These are phyloP conservation scores for Anodontia alba DNA, from an alignment of 2,888 invertebrate species.

Conservation along the genomic window DNA sequence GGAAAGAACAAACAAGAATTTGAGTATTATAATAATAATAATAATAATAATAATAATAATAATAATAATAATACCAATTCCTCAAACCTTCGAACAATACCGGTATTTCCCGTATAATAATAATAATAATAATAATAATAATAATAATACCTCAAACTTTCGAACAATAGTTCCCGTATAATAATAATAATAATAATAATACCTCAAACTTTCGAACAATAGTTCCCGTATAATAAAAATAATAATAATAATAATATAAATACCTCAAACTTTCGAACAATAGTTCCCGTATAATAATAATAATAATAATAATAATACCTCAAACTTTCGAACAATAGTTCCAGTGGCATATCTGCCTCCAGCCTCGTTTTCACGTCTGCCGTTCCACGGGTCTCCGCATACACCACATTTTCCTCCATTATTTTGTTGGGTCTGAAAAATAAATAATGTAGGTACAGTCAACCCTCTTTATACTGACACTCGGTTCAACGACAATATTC, in stretches of 20 bases:
- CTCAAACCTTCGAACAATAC: slow-evolving; percentile 43
- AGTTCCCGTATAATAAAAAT: no score
- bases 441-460: not conserved
- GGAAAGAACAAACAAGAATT: slow-evolving; percentile 32
- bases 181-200: no score
- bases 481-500: no score
- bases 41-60: no score
- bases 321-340: slow-evolving; percentile 39
- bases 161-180: slow-evolving; percentile 43
- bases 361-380: slow-evolving; percentile 45
- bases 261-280: slow-evolving; percentile 46
- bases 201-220: slow-evolving; percentile 47
- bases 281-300: slow-evolving; percentile 42
- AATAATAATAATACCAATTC: no score
- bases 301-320: slow-evolving; percentile 24
- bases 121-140: no score
- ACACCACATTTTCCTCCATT: slow-evolving; percentile 51
- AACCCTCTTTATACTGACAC: no score
- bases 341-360: slow-evolving; percentile 50
- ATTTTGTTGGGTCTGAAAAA: slow-evolving; percentile 30
- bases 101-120: no score
- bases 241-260: no score
- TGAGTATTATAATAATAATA: no score
- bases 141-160: slow-evolving; percentile 47
- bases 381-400: slow-evolving; percentile 49